Conservation (phyloP, 2,797 vertebrate species). For the Falco berigora region DNA sequence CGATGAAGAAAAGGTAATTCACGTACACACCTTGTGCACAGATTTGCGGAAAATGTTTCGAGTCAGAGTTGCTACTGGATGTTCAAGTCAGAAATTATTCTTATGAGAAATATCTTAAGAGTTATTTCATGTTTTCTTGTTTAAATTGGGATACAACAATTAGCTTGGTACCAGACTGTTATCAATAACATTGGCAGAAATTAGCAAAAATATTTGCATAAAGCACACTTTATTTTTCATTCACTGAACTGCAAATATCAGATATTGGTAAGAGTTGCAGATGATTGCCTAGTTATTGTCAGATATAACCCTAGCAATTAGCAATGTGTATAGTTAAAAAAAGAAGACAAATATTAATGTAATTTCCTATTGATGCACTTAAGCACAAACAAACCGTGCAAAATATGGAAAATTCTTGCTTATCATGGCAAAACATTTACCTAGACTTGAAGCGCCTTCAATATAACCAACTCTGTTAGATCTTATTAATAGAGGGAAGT, state of each 20-base stretch:
- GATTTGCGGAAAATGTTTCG: background rate
- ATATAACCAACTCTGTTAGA: background rate
- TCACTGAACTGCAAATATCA: background rate
- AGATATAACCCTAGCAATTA: background rate
- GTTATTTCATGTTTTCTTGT: background rate
- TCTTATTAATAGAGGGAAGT: background rate
- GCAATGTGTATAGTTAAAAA: background rate
- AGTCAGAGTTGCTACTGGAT: background rate
- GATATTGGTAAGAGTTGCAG: background rate
- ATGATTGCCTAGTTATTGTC: background rate
- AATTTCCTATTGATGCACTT: background rate
- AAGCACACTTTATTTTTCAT: background rate
- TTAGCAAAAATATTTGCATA: background rate
- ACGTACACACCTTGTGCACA: rapidly evolving
- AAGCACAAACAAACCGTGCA: background rate
- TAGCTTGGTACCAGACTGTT: background rate
- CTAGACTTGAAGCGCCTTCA: background rate
- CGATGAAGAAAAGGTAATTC: background rate
- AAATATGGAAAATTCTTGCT: background rate
- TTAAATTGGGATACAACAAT: background rate
- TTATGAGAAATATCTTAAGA: background rate
- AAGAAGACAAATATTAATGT: background rate
- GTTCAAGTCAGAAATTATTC: background rate
- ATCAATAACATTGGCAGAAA: background rate
- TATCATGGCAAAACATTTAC: background rate